phyloP scores from a whole-genome alignment of 2,113 vertebrate genomes.

The Hylia prasina region DNA sequence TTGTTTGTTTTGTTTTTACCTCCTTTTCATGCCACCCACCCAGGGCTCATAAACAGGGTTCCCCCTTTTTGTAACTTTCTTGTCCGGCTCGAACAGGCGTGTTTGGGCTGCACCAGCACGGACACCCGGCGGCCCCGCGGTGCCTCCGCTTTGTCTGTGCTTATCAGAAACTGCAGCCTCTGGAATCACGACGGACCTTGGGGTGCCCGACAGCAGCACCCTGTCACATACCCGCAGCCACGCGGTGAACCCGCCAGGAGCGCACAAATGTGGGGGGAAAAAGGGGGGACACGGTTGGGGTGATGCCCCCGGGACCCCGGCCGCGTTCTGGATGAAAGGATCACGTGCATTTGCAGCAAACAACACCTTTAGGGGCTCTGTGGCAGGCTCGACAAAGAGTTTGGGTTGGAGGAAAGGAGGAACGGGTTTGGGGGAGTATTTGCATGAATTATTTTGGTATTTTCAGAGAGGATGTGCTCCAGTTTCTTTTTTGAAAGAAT shows the following conservation, averaged over 20 bases:
- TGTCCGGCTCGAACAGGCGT: rapidly evolving
- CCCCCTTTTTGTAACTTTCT: not conserved
- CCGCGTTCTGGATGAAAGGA: not conserved
- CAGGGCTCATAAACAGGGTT: not conserved
- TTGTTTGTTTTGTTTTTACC: not conserved
- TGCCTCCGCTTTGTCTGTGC: rapidly evolving
- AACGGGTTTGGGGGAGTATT: not conserved
- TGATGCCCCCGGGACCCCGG: not conserved
- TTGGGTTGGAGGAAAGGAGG: not conserved
- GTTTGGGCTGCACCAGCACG: not conserved
- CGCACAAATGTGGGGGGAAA: no score
- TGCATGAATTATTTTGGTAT: not conserved
- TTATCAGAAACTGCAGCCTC: not conserved
- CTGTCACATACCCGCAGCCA: rapidly evolving
- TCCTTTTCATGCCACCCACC: not conserved
- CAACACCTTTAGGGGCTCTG: not conserved
- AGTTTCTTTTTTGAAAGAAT: not conserved
- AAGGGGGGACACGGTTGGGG: rapidly evolving
- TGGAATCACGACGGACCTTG: rapidly evolving
- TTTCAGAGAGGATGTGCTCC: not conserved
- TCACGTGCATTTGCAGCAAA: not conserved
- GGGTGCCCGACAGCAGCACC: not conserved
- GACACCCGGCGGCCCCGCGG: not conserved
- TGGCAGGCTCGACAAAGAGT: not conserved
- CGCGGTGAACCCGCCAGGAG: rapidly evolving